Evolutionary conservation across 1,140 invertebrate genomes (phyloP).

Genomic region (Dolichoris vasculosae): DNA sequence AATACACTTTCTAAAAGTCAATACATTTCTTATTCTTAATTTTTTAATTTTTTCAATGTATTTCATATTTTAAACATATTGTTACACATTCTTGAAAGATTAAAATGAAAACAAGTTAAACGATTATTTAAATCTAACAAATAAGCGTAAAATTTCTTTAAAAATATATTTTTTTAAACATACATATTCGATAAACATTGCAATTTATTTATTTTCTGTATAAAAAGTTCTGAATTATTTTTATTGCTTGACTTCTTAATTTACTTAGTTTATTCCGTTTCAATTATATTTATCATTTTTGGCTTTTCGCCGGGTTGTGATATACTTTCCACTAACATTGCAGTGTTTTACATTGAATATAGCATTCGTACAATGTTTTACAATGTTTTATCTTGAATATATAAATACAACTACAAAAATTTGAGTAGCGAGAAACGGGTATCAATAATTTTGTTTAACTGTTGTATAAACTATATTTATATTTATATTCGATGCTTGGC

Average conservation of each 20-base stretch:
- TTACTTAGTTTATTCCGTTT: slow-evolving; percentile 10
- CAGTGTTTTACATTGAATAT: slow-evolving; percentile 40
- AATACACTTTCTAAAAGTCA: slow-evolving; percentile 10
- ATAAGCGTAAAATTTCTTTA: not conserved
- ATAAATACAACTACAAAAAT: slow-evolving; percentile 47
- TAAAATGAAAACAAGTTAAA: not conserved
- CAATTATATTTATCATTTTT: slow-evolving; percentile 14
- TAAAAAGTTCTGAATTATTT: slow-evolving; percentile 37
- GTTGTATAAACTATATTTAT: slow-evolving; percentile 40
- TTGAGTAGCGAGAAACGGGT: slow-evolving; percentile 54
- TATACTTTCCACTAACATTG: slow-evolving; percentile 26
- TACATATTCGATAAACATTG: not conserved
- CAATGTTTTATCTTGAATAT: slow-evolving; percentile 34
- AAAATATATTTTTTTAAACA: not conserved
- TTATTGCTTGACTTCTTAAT: slow-evolving; percentile 19
- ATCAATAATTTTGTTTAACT: slow-evolving; percentile 22
- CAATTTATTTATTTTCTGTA: not conserved
- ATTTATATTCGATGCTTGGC: too few species aligned
- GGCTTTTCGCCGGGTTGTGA: not conserved
- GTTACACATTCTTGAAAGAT: too few species aligned
- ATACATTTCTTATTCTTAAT: too few species aligned
- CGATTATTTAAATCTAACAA: not conserved
- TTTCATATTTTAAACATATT: not conserved
- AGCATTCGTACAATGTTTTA: slow-evolving; percentile 29
- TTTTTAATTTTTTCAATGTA: not conserved